A percentile compares a stretch with the other conserved stretches of the same genome.
Evolutionary conservation across 2,888 invertebrate genomes (phyloP).

Genomic region (Drosophila planitibia): DNA sequence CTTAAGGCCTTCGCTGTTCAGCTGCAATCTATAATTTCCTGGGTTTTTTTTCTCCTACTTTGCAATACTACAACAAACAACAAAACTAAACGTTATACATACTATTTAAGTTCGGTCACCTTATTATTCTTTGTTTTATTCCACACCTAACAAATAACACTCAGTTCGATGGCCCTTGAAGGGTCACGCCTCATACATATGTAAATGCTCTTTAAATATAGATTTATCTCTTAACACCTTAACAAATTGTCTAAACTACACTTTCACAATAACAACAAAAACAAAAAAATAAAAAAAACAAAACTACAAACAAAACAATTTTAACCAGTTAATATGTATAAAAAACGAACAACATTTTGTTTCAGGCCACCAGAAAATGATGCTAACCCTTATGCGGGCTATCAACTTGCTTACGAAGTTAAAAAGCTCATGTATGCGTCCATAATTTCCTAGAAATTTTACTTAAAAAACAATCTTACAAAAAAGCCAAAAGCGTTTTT

Average conservation of each 20-base stretch:
- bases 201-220: constrained; percentile 68
- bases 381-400: constrained; percentile 98
- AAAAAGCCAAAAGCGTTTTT: constrained; percentile 66
- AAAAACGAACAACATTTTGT: constrained; percentile 85
- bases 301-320: constrained; percentile 39
- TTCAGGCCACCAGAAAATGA: constrained; percentile 95
- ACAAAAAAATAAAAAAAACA: constrained; percentile 17
- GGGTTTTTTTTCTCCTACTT: constrained; percentile 36
- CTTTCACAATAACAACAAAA: constrained; percentile 34
- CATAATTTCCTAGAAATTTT: constrained; percentile 84
- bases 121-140: constrained; percentile 26
- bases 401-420: constrained; percentile 99
- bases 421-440: constrained; percentile 99
- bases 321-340: constrained; percentile 73
- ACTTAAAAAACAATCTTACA: constrained; percentile 53
- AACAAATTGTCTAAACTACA: constrained; percentile 58
- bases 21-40: constrained; percentile 61
- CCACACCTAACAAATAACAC: constrained; percentile 37
- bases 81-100: constrained; percentile 27
- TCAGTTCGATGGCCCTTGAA: constrained; percentile 34
- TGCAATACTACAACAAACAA: constrained; percentile 21
- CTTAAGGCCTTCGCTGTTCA: constrained; percentile 65
- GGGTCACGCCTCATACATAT: constrained; percentile 59
- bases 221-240: constrained; percentile 50
- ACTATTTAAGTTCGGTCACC: constrained; percentile 46